Evolutionary conservation across 2,113 vertebrate genomes (phyloP), one percentile per base, ranked within the genome.

Genomic region (Typhlomys cinereus): DNA sequence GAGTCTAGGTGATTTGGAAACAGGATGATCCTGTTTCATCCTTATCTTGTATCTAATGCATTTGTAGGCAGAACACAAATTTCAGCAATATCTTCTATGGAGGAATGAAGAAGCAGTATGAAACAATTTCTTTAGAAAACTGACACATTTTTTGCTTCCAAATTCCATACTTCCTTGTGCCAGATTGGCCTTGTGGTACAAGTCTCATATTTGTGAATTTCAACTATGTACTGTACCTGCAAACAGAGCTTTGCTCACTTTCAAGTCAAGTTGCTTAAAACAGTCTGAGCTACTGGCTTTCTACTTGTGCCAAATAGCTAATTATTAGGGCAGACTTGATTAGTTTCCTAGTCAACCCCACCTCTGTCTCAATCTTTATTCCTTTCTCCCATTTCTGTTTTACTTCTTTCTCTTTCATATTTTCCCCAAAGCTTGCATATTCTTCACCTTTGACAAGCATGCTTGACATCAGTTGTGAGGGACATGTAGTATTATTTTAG

Each of bases 191-290:
- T 67, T 44, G 73, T 75, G 90, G 82, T 36, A 46, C 11, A 80
- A 88, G 59, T 9, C 62, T 34, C 39, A 69, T 48, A 61, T 48
- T 54, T 90, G 21, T 54, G 39, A 79, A n/a, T 31, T 54, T 78
- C 29, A 61, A 54, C 4, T 64, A 1, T 62, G 11, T 91, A 61
- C 39, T 39, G 11, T 93, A 64, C n/a, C 70, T 70, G 25, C 74
- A 69, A 67, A 11, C 29, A 92, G 48, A 92, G 46, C 27, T 64
- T 92, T 27, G 46, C 25, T 90, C 13, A 81, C 54, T 67, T 93
- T 85, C 59, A 78, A 66, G 25, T 84, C 75, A 92, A 25, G 8
- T 91, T 80, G 5, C 66, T 87, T 89, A 92, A 78, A 57, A 70
- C 39, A 80, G 18, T 71, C 52, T 69, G 59, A 52, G 15, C 64